phyloP scores from a whole-genome alignment of 1,140 invertebrate species.

The Heliconius hermathena region DNA sequence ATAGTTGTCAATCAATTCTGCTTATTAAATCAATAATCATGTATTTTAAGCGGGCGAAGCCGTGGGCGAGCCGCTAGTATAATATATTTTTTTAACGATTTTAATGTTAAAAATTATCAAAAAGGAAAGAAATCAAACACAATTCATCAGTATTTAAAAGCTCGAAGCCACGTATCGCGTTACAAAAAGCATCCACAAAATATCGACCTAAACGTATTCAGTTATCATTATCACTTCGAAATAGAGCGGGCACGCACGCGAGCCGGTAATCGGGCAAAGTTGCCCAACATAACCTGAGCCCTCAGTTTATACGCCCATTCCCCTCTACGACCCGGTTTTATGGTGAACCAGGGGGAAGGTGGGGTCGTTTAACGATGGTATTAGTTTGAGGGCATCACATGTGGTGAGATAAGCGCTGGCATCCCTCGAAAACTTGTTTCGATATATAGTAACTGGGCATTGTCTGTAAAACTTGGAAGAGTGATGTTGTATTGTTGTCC shows the following conservation, averaged over 20 bases:
- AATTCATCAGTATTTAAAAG: neutral
- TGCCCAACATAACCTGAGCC: slow-evolving; percentile 60
- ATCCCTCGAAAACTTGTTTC: slow-evolving; percentile 75
- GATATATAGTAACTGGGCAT: slow-evolving; percentile 65
- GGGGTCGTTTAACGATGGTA: slow-evolving; percentile 58
- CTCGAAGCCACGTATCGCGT: neutral
- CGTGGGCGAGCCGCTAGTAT: no score
- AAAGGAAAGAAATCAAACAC: neutral
- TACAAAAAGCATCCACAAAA: slow-evolving; percentile 26
- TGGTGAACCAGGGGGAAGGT: slow-evolving; percentile 46
- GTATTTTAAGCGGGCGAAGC: no score
- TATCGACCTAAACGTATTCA: slow-evolving; percentile 39
- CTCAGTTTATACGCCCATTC: slow-evolving; percentile 55
- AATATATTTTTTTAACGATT: no score
- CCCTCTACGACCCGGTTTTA: slow-evolving; percentile 66
- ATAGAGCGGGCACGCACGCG: slow-evolving; percentile 69
- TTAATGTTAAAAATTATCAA: neutral
- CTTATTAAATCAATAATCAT: no score
- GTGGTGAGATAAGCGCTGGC: slow-evolving; percentile 74
- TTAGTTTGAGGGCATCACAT: slow-evolving; percentile 69
- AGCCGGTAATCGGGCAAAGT: slow-evolving; percentile 72
- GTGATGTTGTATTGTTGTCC: slow-evolving; percentile 37
- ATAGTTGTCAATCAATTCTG: no score
- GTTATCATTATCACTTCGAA: slow-evolving; percentile 77
- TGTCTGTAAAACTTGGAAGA: slow-evolving; percentile 56